phyloP scores from a whole-genome alignment of 2,888 invertebrate species.

The Folsomia manolachei region DNA sequence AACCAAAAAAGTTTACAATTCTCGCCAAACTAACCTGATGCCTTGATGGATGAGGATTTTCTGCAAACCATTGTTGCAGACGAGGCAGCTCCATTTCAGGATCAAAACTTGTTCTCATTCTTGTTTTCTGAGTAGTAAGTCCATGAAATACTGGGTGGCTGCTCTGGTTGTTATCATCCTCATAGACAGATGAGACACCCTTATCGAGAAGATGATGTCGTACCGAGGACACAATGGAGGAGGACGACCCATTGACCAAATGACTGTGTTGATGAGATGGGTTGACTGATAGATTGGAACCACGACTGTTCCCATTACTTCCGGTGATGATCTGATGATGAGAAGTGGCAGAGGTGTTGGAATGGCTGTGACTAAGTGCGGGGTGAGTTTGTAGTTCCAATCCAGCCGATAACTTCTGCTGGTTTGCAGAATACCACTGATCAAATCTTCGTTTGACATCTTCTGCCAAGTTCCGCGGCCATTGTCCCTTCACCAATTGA shows the following conservation, averaged over 20 bases:
- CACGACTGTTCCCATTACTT: slow-evolving; percentile 15
- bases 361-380: slow-evolving; percentile 33
- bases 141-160: slow-evolving; percentile 50
- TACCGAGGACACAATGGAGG: slow-evolving; percentile 30
- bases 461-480: slow-evolving; percentile 67
- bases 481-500: slow-evolving; percentile 76
- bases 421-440: slow-evolving; percentile 81
- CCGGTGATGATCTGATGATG: slow-evolving; percentile 28
- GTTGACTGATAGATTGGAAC: slow-evolving; percentile 7
- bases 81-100: slow-evolving; percentile 94
- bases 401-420: slow-evolving; percentile 56
- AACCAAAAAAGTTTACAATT: slow-evolving; percentile 1
- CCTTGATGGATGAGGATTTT: slow-evolving; percentile 94
- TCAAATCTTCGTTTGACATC: slow-evolving; percentile 85
- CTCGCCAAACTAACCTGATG: too few relatives aligned
- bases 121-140: slow-evolving; percentile 71
- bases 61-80: slow-evolving; percentile 76
- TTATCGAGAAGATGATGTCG: slow-evolving; percentile 49
- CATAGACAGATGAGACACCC: slow-evolving; percentile 51
- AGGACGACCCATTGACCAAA: slow-evolving; percentile 48
- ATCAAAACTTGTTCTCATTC: slow-evolving; percentile 96
- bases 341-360: slow-evolving; percentile 4
- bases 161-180: slow-evolving; percentile 41
- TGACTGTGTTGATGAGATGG: slow-evolving; percentile 36
- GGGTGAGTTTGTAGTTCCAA: slow-evolving; percentile 52